These are phyloP conservation scores for Zaprionus ornatus DNA, from an alignment of 1,140 invertebrate genomes.

Conservation along the genomic window DNA sequence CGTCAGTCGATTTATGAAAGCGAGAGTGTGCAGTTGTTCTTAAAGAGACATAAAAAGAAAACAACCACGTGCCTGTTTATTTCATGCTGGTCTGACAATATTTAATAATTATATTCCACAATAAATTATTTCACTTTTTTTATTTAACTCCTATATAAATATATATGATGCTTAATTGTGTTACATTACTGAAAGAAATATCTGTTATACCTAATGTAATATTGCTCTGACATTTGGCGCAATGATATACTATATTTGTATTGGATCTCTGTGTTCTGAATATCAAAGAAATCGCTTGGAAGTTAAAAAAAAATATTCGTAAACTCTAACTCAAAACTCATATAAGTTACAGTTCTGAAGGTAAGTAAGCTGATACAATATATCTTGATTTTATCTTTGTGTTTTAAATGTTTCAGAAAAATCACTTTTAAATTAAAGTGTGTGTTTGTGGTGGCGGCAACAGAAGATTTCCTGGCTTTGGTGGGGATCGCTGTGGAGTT, in stretches of 20 bases:
- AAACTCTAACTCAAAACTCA: background rate
- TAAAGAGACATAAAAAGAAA: too few species aligned
- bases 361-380: too few species aligned
- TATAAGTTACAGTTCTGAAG: background rate
- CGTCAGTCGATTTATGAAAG: too few species aligned
- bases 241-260: too few species aligned
- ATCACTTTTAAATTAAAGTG: background rate
- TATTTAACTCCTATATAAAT: conserved; percentile 59
- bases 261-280: background rate
- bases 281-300: background rate
- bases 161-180: background rate
- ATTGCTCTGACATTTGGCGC: too few species aligned
- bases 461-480: too few species aligned
- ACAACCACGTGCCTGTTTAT: too few species aligned
- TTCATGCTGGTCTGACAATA: too few species aligned
- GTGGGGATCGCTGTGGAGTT: too few species aligned
- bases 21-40: too few species aligned
- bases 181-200: conserved; percentile 4
- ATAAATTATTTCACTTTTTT: conserved; percentile 76
- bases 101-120: too few species aligned
- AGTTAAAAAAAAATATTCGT: background rate
- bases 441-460: too few species aligned
- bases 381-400: background rate
- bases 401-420: background rate
- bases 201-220: background rate